Evolutionary conservation across 2,797 vertebrate species (phyloP).

Genomic region (Strix occidentalis): DNA sequence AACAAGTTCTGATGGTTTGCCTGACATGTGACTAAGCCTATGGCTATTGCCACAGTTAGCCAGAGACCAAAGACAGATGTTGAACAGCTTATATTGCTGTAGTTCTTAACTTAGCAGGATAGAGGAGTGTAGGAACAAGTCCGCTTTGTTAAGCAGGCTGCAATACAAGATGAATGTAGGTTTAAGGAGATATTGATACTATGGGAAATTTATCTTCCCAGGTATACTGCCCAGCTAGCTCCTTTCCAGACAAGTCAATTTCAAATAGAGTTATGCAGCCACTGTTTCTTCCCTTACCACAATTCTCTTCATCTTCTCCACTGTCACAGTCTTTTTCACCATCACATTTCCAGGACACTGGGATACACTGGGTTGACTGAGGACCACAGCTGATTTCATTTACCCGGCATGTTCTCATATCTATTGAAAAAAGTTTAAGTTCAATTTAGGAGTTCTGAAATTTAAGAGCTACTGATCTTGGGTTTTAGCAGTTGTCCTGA

Average conservation of each 20-base stretch:
- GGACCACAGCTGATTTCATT: conserved; percentile 94
- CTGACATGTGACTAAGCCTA: not conserved
- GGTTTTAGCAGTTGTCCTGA: not conserved
- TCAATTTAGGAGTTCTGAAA: not conserved
- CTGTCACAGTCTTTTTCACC: conserved; percentile 95
- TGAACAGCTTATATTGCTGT: not conserved
- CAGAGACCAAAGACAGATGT: not conserved
- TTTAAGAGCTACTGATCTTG: not conserved
- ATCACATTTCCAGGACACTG: conserved; percentile 95
- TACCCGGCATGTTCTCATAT: conserved; percentile 89
- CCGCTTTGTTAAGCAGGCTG: not conserved
- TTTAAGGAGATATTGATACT: not conserved
- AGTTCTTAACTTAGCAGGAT: not conserved
- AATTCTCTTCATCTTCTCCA: conserved; percentile 92
- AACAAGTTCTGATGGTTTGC: not conserved
- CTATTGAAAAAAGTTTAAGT: conserved; percentile 73
- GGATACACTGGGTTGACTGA: conserved; percentile 91
- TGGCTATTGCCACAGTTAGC: not conserved
- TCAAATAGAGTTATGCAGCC: conserved; percentile 41
- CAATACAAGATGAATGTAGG: not conserved
- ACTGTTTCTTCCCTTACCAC: conserved; percentile 82
- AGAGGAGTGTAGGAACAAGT: not conserved
- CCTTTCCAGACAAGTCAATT: conserved; percentile 47
- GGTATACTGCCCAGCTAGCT: conserved; percentile 39
- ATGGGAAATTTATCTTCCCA: not conserved